phyloP scores from a whole-genome alignment of 2,797 vertebrate species.

The Phataginus tricuspis region DNA sequence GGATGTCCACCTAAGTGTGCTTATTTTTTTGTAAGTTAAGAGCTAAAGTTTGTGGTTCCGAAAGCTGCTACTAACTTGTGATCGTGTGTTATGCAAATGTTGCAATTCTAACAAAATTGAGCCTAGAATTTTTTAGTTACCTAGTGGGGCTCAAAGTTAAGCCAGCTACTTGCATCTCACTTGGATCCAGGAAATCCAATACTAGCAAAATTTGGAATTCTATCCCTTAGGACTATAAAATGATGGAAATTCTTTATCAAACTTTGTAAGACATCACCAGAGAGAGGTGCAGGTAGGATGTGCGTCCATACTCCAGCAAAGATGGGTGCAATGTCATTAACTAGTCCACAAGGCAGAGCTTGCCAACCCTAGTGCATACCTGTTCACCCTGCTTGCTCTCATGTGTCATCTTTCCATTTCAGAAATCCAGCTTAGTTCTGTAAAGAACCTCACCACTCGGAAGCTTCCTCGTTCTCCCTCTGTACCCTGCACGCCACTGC shows the following conservation, averaged over 20 bases:
- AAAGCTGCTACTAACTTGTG: not conserved
- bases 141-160: not conserved
- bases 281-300: not conserved
- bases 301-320: not conserved
- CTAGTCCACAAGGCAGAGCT: not conserved
- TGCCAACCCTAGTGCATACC: too few species aligned
- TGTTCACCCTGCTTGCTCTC: not conserved
- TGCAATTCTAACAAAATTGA: not conserved
- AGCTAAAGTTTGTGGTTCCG: conserved; percentile 39
- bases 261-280: not conserved
- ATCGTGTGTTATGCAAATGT: not conserved
- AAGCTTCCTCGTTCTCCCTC: not conserved
- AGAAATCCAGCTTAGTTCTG: not conserved
- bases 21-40: not conserved
- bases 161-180: not conserved
- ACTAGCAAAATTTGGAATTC: not conserved
- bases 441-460: not conserved
- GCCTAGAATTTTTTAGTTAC: not conserved
- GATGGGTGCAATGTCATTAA: not conserved
- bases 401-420: not conserved
- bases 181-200: not conserved
- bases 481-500: not conserved
- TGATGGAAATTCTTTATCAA: not conserved
- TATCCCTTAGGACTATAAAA: not conserved
- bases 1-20: not conserved